Percentiles rank a stretch among this genome's conserved stretches.
Conservation (phyloP, 2,797 vertebrate species). For the Diceros bicornis region DNA sequence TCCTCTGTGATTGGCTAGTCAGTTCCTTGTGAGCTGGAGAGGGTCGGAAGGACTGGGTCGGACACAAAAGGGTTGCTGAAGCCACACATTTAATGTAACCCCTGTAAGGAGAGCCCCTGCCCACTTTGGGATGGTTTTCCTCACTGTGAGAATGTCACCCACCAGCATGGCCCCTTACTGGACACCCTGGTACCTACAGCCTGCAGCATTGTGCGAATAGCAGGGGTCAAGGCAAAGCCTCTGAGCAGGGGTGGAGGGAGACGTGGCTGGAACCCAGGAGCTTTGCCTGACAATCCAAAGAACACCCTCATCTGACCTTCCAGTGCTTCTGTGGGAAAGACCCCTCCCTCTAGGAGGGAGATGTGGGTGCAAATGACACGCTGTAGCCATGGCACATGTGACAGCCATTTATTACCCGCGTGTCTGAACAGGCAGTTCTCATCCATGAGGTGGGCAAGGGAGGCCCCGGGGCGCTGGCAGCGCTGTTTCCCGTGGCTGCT, state of each 20-base stretch:
- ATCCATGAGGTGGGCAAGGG: background rate
- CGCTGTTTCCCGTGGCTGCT: background rate
- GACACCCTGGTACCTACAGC: too few species aligned
- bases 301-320: background rate
- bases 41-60: constrained; percentile 16
- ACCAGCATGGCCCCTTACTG: background rate
- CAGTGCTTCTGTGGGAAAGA: background rate
- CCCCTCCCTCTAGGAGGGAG: background rate
- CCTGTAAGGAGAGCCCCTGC: background rate
- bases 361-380: background rate
- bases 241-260: background rate
- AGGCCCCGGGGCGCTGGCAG: background rate
- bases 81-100: background rate
- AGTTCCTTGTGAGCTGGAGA: constrained; percentile 58
- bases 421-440: background rate
- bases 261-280: background rate
- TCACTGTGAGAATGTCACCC: background rate
- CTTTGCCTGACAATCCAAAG: background rate
- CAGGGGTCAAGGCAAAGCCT: fast-evolving
- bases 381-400: fast-evolving
- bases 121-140: background rate
- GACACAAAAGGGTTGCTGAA: constrained; percentile 38
- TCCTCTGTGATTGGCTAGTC: constrained; percentile 66
- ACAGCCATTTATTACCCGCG: background rate
- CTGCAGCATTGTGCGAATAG: too few species aligned